Base-by-base conservation (phyloP, 2,888 invertebrate genomes). In the Patella caerulea region DNA sequence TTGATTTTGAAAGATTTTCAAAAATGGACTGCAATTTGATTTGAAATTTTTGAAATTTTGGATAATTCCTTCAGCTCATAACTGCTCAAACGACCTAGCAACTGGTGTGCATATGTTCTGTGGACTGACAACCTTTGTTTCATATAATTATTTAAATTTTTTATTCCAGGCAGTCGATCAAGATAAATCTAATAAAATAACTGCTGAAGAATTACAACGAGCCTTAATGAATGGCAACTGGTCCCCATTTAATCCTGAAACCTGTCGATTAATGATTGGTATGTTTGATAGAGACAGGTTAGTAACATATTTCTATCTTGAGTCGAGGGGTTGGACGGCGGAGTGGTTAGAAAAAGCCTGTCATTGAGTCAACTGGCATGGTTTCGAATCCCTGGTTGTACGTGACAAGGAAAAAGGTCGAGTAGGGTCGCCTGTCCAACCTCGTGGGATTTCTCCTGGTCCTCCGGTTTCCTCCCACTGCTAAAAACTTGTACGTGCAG, bases 261-360 rank as follows among this genome's bases (percentile, higher is more conserved):
- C 92, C 0, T 92, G 91, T 81, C 83, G 91, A 55, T 86, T 92
- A 15, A 92, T 92, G 91, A 89, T 92, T 72, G 91, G 91, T 73
- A 92, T 92, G 92, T 92, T 92, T 87, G 92, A 92, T 81, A 85
- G 80, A 77, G 88, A 90, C 83, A 87, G 87, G 91, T 91, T 78
- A 80, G 85, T 76, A 45, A 45, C 45, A 45, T 45, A 45, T 45
- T 45, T 45, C 5, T 45, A 45, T 45, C 9, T 45, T 45, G 34
- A 45, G 45, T 45, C 9, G 45, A 7, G 29, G 29, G 29, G 29
- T 2, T 29, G 29, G 3, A 29, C 2, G 29, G 29, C 29, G 29
- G 29, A 29, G 29, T 29, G 29, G 29, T 29, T 29, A 29, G 29
- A 2, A 29, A 29, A 29, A 29, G 29, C 29, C 29, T 29, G 29